phyloP scores from a whole-genome alignment of 2,113 vertebrate species.

The Gorsachius goisagi region DNA sequence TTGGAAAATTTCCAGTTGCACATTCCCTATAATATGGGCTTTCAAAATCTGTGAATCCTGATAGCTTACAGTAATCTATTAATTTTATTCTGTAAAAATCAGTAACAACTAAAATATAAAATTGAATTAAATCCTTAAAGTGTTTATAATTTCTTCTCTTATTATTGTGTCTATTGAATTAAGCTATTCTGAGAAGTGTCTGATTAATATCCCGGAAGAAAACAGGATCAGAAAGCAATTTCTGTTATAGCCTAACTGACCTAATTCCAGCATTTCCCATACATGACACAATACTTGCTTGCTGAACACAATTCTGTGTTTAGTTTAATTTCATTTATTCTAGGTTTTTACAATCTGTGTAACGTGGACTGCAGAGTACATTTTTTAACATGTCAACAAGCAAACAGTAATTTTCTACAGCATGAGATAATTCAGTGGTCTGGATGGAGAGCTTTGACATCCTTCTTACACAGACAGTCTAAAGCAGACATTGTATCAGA shows the following conservation, averaged over 20 bases:
- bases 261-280: slow-evolving; percentile 24
- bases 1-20: slow-evolving; percentile 46
- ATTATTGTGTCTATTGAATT: neutral
- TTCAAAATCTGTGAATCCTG: neutral
- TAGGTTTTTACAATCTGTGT: neutral
- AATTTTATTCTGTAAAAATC: neutral
- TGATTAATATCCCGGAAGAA: slow-evolving; percentile 5
- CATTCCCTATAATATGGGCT: neutral
- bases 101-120: neutral
- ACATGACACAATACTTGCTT: neutral
- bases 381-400: neutral
- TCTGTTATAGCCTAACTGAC: slow-evolving; percentile 24
- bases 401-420: neutral
- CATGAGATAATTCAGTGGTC: neutral
- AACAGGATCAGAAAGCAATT: neutral
- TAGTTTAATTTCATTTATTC: neutral
- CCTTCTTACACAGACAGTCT: neutral
- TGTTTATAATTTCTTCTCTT: neutral
- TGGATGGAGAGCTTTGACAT: neutral
- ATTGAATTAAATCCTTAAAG: neutral
- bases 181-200: neutral
- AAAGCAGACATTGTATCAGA: neutral
- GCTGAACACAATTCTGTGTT: neutral
- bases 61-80: neutral
- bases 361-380: neutral